These are phyloP conservation scores for Thamnaconus septentrionalis DNA, from an alignment of 2,113 vertebrate genomes.

Conservation along the genomic window DNA sequence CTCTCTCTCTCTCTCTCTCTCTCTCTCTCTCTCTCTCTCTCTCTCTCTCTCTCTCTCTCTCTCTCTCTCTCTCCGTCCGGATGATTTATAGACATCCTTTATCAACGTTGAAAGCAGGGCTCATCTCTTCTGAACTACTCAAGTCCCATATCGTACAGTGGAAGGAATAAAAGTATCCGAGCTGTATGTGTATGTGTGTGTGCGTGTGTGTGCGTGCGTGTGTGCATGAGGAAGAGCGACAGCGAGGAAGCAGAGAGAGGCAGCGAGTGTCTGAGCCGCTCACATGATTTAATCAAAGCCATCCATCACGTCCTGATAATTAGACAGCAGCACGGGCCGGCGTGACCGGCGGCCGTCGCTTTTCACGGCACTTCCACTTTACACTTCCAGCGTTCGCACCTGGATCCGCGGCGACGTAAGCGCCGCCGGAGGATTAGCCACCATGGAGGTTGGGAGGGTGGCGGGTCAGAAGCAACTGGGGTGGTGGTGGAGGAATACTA, in stretches of 20 bases:
- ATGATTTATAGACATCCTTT: slow-evolving; percentile 66
- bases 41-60: not conserved
- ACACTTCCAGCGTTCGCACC: no score
- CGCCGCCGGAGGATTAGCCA: no score
- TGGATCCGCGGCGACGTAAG: no score
- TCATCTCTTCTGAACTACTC: slow-evolving; percentile 61
- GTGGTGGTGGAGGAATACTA: no score
- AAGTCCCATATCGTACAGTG: slow-evolving; percentile 34
- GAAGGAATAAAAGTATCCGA: slow-evolving; percentile 13
- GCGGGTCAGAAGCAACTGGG: no score
- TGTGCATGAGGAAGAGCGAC: slow-evolving; percentile 4
- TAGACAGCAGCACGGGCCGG: slow-evolving; percentile 61
- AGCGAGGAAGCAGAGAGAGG: not conserved
- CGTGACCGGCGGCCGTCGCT: no score
- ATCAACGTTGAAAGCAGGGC: slow-evolving; percentile 61
- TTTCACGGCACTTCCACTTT: no score
- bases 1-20: no score
- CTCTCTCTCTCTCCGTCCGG: slow-evolving; percentile 1
- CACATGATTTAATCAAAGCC: slow-evolving; percentile 68
- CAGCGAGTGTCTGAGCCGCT: slow-evolving; percentile 40
- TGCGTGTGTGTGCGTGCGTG: slow-evolving; percentile 24
- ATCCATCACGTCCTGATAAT: slow-evolving; percentile 73
- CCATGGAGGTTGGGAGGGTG: no score
- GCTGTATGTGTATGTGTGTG: slow-evolving; percentile 10
- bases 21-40: no score